Evolutionary conservation across 2,113 vertebrate species (phyloP).

Genomic region (human): GRCh38 chr3:174216001-174216500

Average conservation of each 20-base stretch:
- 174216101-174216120: slow-evolving; percentile 43
- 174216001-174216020: slow-evolving; percentile 29
- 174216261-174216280: background rate
- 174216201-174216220: background rate
- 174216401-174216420: background rate
- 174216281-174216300: background rate
- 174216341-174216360: background rate
- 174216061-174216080: slow-evolving; percentile 65
- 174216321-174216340: background rate
- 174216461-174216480: background rate
- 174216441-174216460: background rate
- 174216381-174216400: background rate
- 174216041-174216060: slow-evolving; percentile 14
- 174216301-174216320: background rate
- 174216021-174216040: background rate
- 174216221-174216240: background rate
- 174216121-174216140: slow-evolving; percentile 52
- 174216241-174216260: background rate
- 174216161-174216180: background rate
- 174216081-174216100: slow-evolving; percentile 52
- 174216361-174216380: background rate
- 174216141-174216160: background rate
- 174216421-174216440: background rate
- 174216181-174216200: background rate
- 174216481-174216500: background rate